These are phyloP conservation scores for Rotaria macrura DNA, from an alignment of 2,888 invertebrate species.

Conservation along the genomic window DNA sequence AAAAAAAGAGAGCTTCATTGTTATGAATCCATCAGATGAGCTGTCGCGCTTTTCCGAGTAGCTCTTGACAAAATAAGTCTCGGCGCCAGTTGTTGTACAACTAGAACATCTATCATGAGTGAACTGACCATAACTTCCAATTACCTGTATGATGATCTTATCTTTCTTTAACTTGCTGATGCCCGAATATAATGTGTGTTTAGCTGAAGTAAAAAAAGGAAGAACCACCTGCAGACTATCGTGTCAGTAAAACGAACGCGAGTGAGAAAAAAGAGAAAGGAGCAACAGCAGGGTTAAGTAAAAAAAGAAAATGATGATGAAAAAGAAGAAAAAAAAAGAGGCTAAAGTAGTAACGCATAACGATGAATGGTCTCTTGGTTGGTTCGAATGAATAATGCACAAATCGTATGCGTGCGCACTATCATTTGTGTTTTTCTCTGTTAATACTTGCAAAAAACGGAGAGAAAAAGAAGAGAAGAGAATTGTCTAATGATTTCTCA, in stretches of 20 bases:
- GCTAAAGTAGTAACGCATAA: background rate
- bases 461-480: background rate
- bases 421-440: background rate
- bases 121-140: background rate
- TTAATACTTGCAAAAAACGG: background rate
- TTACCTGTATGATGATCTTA: slow-evolving; percentile 1
- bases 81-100: background rate
- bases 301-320: background rate
- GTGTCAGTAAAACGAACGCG: background rate
- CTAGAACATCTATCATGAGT: background rate
- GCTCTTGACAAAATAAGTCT: background rate
- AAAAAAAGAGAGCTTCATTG: background rate
- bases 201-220: background rate
- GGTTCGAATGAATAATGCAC: background rate
- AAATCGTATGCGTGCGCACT: background rate
- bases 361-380: slow-evolving; percentile 6
- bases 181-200: background rate
- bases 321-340: background rate
- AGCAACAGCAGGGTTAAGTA: slow-evolving; percentile 12
- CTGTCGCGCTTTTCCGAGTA: background rate
- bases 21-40: background rate
- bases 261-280: background rate
- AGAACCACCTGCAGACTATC: slow-evolving; percentile 6
- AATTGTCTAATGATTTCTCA: background rate
- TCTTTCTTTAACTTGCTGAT: background rate